These are phyloP conservation scores for Ophioderma brevispina DNA, from an alignment of 35 echinoderm and acorn worm species.

Conservation along the genomic window DNA sequence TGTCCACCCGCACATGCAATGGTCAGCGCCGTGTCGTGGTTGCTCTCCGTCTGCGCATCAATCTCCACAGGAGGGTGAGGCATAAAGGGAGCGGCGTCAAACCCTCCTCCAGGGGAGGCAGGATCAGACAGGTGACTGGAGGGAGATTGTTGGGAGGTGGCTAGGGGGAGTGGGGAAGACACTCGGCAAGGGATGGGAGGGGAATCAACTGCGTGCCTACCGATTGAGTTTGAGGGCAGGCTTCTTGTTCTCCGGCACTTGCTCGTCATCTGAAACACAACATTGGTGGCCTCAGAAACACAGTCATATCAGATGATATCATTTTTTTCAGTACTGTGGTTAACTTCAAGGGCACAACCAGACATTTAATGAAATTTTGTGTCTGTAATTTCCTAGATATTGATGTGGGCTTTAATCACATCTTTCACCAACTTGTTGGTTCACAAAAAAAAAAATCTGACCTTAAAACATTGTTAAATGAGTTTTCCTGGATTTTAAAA, in stretches of 20 bases:
- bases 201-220: constrained; percentile 92
- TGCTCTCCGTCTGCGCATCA: constrained; percentile 98
- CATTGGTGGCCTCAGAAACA: no score
- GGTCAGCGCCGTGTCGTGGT: constrained; percentile 97
- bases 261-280: constrained; percentile 27
- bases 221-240: constrained; percentile 85
- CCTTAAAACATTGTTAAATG: no score
- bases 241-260: constrained; percentile 51
- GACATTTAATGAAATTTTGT: no score
- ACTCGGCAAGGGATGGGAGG: constrained; percentile 52
- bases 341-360: no score
- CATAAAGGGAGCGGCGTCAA: constrained; percentile 61
- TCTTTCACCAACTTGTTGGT: no score
- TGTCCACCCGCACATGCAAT: constrained; percentile 94
- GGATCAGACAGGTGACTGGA: constrained; percentile 24
- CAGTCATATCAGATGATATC: no score
- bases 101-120: constrained; percentile 56
- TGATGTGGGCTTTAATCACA: no score
- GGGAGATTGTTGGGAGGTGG: constrained; percentile 45
- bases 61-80: constrained; percentile 95
- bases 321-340: no score
- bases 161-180: constrained; percentile 41
- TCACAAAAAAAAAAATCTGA: no score
- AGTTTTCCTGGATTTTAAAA: no score
- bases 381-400: no score